Conservation (phyloP, 1,140 invertebrate species). For the Rhopalosiphum padi region DNA sequence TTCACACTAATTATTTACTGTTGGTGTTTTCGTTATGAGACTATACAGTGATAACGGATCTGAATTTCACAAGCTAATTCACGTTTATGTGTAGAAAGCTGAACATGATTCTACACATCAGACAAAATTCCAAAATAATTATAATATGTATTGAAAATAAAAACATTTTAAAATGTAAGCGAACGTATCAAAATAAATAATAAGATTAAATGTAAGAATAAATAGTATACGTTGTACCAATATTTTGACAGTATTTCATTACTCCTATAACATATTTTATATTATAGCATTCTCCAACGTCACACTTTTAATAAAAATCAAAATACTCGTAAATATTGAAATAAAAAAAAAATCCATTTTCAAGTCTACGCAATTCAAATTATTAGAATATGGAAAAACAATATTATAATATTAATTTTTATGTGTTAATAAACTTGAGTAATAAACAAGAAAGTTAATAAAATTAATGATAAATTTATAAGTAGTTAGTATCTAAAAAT, state of each 20-base stretch:
- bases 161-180: neutral
- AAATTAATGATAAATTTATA: neutral
- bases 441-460: neutral
- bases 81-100: constrained; percentile 44
- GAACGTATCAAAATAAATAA: neutral
- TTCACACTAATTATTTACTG: constrained; percentile 16
- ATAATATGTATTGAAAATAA: neutral
- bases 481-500: neutral
- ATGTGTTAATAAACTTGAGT: too few relatives aligned
- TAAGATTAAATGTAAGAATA: neutral
- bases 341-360: neutral
- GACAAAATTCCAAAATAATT: neutral
- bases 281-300: neutral
- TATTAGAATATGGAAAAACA: neutral
- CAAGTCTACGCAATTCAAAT: neutral
- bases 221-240: neutral
- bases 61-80: constrained; percentile 38
- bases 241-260: neutral
- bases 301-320: neutral
- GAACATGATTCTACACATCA: constrained; percentile 7
- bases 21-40: neutral
- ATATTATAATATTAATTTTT: neutral
- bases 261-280: neutral
- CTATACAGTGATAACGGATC: neutral
- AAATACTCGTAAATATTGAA: too few relatives aligned